These are phyloP conservation scores for Microtus oregoni DNA, from an alignment of 2,113 vertebrate species.

Conservation along the genomic window DNA sequence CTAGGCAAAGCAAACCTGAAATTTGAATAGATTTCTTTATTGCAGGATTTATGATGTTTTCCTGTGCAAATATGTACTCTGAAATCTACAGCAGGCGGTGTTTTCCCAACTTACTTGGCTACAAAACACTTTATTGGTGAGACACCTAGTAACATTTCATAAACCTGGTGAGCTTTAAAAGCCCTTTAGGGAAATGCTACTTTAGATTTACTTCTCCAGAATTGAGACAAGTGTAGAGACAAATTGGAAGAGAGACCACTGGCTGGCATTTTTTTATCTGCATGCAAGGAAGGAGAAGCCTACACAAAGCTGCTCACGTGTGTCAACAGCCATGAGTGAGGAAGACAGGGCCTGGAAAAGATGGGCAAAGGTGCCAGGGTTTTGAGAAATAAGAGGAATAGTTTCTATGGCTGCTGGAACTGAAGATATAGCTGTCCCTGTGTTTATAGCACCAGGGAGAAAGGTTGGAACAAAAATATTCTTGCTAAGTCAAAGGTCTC, in stretches of 20 bases:
- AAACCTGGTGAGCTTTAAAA: constrained; percentile 59
- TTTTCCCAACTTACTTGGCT: constrained; percentile 30
- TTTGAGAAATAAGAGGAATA: constrained; percentile 69
- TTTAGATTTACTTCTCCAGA: constrained; percentile 71
- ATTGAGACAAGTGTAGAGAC: constrained; percentile 23
- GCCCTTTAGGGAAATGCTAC: constrained; percentile 60
- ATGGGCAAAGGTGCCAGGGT: constrained; percentile 69
- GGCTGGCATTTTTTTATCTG: constrained; percentile 59
- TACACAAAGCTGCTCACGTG: constrained; percentile 59
- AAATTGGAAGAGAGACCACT: constrained; percentile 46
- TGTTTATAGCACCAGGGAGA: constrained; percentile 54
- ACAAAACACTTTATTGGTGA: constrained; percentile 51
- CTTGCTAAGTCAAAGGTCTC: constrained; percentile 62
- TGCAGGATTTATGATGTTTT: constrained; percentile 1
- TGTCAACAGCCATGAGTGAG: constrained; percentile 34
- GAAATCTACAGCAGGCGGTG: not conserved
- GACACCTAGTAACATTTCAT: constrained; percentile 53
- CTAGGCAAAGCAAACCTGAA: constrained; percentile 13
- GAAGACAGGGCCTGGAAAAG: constrained; percentile 50
- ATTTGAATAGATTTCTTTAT: constrained; percentile 41
- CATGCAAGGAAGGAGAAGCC: constrained; percentile 23
- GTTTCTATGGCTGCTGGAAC: constrained; percentile 74
- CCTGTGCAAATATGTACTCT: constrained; percentile 12
- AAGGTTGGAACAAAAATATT: constrained; percentile 71
- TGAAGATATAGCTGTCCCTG: constrained; percentile 51